Evolutionary conservation across 2,797 vertebrate genomes (phyloP).

Genomic region (Vultur gryphus): DNA sequence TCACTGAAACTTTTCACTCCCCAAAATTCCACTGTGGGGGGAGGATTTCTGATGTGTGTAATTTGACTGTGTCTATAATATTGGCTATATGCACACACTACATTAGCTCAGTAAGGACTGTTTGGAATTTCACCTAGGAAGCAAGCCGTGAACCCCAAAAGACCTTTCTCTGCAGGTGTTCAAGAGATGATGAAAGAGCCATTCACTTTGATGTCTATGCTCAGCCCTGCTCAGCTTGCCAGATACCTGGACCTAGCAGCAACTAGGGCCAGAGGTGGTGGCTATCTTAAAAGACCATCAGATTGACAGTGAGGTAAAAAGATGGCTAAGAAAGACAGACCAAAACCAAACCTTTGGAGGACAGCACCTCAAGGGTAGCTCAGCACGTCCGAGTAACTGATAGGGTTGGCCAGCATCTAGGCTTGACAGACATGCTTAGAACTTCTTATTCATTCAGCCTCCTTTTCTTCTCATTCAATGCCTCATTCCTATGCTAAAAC

Average conservation of each 20-base stretch:
- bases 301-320: background rate
- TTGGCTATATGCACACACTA: background rate
- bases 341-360: background rate
- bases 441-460: background rate
- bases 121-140: background rate
- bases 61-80: background rate
- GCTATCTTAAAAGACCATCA: background rate
- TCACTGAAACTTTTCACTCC: background rate
- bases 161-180: background rate
- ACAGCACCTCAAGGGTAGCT: background rate
- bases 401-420: background rate
- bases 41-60: background rate
- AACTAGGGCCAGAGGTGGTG: background rate
- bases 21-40: background rate
- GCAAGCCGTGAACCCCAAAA: background rate
- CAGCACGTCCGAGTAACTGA: background rate
- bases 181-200: background rate
- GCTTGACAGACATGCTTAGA: background rate
- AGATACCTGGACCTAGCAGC: background rate
- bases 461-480: background rate
- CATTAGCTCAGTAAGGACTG: background rate
- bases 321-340: background rate
- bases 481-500: background rate
- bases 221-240: background rate
- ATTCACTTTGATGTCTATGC: background rate